Evolutionary conservation across 1,140 invertebrate species (phyloP).

Genomic region (Caenorhabditis elegans): DNA sequence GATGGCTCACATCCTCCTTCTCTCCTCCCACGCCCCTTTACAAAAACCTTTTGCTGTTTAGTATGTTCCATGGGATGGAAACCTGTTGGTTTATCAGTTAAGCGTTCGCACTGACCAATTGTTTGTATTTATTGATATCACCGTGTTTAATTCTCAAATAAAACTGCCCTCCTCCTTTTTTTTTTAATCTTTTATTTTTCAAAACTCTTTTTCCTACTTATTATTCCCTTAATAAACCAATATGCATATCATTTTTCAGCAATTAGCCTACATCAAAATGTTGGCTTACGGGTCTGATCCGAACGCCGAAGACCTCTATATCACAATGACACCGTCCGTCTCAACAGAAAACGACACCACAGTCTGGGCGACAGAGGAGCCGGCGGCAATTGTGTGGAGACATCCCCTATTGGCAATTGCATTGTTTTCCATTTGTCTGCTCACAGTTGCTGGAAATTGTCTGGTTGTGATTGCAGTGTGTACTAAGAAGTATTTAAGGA

Average conservation of each 20-base stretch:
- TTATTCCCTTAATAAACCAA: too few relatives aligned
- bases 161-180: too few relatives aligned
- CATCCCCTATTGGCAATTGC: constrained; percentile 9
- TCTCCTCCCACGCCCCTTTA: too few relatives aligned
- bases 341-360: not conserved
- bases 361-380: not conserved
- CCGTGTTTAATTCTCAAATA: too few relatives aligned
- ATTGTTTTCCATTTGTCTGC: constrained; percentile 51
- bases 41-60: too few relatives aligned
- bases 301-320: not conserved
- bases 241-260: not conserved
- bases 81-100: too few relatives aligned
- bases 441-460: constrained; percentile 63
- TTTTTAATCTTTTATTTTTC: too few relatives aligned
- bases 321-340: not conserved
- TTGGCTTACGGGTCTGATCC: not conserved
- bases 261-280: not conserved
- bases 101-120: too few relatives aligned
- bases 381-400: constrained; percentile 17
- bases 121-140: too few relatives aligned
- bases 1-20: not conserved
- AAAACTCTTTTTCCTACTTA: too few relatives aligned
- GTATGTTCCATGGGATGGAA: too few relatives aligned
- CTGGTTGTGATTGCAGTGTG: constrained; percentile 65
- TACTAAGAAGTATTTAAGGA: constrained; percentile 64